Percentiles rank a stretch among this genome's conserved stretches.
These are phyloP conservation scores for Piscicola geometra DNA, from an alignment of 2,888 invertebrate species.

Conservation along the genomic window DNA sequence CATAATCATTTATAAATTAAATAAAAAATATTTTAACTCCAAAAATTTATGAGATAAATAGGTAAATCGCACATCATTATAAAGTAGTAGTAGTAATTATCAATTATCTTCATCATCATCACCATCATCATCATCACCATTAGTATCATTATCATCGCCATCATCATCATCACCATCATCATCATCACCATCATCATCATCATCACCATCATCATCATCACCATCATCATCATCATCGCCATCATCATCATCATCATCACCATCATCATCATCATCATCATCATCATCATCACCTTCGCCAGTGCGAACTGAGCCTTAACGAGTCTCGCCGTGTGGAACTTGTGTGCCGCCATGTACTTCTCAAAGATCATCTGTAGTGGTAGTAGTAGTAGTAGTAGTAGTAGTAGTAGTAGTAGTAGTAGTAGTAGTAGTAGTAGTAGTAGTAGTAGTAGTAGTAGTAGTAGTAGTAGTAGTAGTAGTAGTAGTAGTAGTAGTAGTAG, in stretches of 20 bases:
- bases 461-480: constrained; percentile 32
- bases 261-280: no score
- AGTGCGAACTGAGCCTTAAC: constrained; percentile 49
- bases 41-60: no score
- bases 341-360: constrained; percentile 86
- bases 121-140: constrained; percentile 24
- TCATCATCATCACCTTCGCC: constrained; percentile 46
- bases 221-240: neutral
- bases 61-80: no score
- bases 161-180: neutral
- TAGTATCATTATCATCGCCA: constrained; percentile 33
- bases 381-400: constrained; percentile 27
- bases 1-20: no score
- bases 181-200: neutral
- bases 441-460: constrained; percentile 30
- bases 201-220: constrained; percentile 7
- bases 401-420: constrained; percentile 28
- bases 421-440: constrained; percentile 32
- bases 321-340: constrained; percentile 60
- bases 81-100: no score
- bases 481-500: constrained; percentile 36
- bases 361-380: constrained; percentile 76
- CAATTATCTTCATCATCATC: no score
- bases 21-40: no score
- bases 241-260: no score